phyloP scores from a whole-genome alignment of 2,797 vertebrate genomes.

The Emys orbicularis region DNA sequence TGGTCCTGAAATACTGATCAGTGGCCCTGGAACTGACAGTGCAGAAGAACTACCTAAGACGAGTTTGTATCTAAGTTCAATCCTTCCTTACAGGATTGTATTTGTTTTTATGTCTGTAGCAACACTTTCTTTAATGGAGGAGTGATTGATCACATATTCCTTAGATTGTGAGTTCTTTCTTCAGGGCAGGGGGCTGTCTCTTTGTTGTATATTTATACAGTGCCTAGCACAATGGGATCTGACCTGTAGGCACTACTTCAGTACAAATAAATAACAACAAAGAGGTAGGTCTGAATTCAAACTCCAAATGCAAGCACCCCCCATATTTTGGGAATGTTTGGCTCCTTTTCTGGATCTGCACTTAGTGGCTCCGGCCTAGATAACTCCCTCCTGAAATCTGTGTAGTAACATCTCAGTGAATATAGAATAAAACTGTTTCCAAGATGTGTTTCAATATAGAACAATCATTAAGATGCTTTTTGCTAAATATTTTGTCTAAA shows the following conservation, averaged over 20 bases:
- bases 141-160: background rate
- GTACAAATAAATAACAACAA: background rate
- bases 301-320: background rate
- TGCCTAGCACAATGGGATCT: background rate
- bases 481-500: conserved; percentile 28
- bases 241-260: background rate
- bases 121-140: background rate
- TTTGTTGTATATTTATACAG: background rate
- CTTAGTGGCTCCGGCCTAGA: background rate
- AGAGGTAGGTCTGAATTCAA: background rate
- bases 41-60: background rate
- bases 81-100: background rate
- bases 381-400: background rate
- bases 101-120: background rate
- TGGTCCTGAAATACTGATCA: background rate
- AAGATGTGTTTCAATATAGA: background rate
- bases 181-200: background rate
- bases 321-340: background rate
- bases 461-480: background rate
- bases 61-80: background rate
- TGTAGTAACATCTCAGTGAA: background rate
- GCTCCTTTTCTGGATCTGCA: background rate
- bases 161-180: background rate
- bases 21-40: background rate
- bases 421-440: accelerated